Evolutionary conservation across 2,888 invertebrate genomes (phyloP).

Genomic region (Spatulosminthurus flaviceps): DNA sequence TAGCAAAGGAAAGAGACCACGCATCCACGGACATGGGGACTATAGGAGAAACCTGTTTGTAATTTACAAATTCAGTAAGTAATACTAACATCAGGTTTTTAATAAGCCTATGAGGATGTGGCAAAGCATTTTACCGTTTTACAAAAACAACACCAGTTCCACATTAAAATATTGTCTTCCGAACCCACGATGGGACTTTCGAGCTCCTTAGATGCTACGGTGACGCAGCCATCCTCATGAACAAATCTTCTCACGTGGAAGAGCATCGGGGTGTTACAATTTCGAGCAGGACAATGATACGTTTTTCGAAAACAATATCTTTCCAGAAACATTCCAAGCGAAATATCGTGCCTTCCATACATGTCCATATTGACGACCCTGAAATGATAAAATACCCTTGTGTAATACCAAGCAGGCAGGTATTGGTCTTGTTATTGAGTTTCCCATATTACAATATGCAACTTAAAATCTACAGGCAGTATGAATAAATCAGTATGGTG

Average conservation of each 20-base stretch:
- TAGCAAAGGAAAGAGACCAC: slow-evolving; percentile 87
- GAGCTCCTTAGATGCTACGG: slow-evolving; percentile 73
- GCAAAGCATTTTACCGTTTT: slow-evolving; percentile 70
- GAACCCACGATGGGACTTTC: slow-evolving; percentile 67
- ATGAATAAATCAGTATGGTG: too few species aligned
- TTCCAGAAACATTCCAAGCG: slow-evolving; percentile 91
- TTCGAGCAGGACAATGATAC: slow-evolving; percentile 82
- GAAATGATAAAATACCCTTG: slow-evolving; percentile 54
- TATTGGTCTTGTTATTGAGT: not conserved
- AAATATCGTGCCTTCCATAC: slow-evolving; percentile 94
- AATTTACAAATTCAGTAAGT: not conserved
- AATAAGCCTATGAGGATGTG: too few species aligned
- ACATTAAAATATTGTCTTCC: slow-evolving; percentile 77
- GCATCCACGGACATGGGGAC: slow-evolving; percentile 80
- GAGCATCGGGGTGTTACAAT: slow-evolving; percentile 85
- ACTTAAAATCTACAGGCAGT: too few species aligned
- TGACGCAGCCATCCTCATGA: slow-evolving; percentile 87
- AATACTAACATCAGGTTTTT: not conserved
- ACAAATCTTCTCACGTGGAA: slow-evolving; percentile 90
- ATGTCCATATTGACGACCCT: slow-evolving; percentile 93
- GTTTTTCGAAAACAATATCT: slow-evolving; percentile 86
- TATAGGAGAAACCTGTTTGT: slow-evolving; percentile 74
- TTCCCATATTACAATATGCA: not conserved
- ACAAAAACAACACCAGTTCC: slow-evolving; percentile 81
- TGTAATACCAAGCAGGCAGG: too few species aligned